Evolutionary conservation across 2,888 invertebrate species (phyloP).

Genomic region (Glyphotaelius pellucidus): DNA sequence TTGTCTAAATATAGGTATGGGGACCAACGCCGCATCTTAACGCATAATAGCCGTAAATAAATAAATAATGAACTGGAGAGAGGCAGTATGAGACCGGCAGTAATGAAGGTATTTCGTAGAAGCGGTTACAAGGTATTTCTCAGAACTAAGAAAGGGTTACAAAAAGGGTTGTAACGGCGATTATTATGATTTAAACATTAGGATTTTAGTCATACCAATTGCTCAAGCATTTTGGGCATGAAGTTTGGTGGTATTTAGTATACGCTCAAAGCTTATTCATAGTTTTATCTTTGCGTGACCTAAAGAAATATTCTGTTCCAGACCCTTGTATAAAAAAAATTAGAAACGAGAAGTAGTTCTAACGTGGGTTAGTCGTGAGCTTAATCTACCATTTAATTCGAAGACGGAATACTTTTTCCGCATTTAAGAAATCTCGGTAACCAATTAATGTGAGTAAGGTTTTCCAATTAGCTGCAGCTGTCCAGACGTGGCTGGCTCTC

Average conservation of each 20-base stretch:
- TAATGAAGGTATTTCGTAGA: not conserved
- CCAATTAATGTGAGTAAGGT: slow-evolving; percentile 59
- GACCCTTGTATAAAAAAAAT: not conserved
- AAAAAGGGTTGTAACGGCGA: not conserved
- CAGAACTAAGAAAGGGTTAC: not conserved
- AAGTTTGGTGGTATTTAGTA: not conserved
- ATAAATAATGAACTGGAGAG: not conserved
- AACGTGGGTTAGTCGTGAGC: not conserved
- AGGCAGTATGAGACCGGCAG: not conserved
- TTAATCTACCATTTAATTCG: slow-evolving; percentile 5
- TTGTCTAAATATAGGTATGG: not conserved
- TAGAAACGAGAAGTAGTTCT: not conserved
- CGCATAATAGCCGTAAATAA: not conserved
- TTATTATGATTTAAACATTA: not conserved
- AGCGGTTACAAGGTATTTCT: not conserved
- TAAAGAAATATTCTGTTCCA: no score
- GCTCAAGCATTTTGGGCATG: not conserved
- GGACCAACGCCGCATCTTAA: not conserved
- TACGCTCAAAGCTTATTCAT: not conserved
- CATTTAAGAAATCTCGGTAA: slow-evolving; percentile 50
- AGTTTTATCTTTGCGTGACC: not conserved
- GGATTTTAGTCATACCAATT: not conserved
- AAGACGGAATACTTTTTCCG: slow-evolving; percentile 29
- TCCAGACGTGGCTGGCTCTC: slow-evolving; percentile 44
- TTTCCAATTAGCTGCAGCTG: slow-evolving; percentile 63